Conservation (phyloP, 2,888 invertebrate genomes). For the Masnerella sp. region DNA sequence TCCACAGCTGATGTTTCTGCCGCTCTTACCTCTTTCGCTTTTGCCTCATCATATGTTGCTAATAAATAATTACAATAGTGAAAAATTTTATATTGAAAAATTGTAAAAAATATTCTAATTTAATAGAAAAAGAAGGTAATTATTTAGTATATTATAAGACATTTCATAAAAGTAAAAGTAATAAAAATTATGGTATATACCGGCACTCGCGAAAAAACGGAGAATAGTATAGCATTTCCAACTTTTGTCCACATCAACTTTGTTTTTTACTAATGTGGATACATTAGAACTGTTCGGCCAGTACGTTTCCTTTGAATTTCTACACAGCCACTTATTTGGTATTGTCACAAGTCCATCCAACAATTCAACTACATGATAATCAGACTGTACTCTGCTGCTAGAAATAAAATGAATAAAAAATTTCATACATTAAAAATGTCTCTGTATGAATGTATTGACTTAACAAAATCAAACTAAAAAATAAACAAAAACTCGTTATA, state of each 20-base stretch:
- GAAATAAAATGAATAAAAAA: too few species aligned
- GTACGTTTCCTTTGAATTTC: conserved; percentile 1
- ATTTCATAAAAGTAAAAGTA: conserved; percentile 3
- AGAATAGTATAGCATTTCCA: conserved; percentile 11
- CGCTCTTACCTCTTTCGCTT: conserved; percentile 5
- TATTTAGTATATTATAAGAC: neutral
- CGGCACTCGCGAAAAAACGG: conserved; percentile 8
- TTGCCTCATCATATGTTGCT: conserved; percentile 18
- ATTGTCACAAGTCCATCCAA: conserved; percentile 9
- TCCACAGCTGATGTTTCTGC: conserved; percentile 6
- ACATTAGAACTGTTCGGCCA: conserved; percentile 18
- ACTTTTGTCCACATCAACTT: neutral
- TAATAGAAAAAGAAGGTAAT: neutral
- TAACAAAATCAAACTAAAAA: too few species aligned
- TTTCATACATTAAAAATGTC: too few species aligned
- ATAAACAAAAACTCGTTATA: too few species aligned
- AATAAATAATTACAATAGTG: conserved; percentile 5
- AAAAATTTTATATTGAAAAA: neutral
- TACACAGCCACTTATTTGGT: conserved; percentile 16
- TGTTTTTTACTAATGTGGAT: conserved; percentile 16
- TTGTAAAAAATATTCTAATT: neutral
- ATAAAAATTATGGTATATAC: conserved; percentile 4
- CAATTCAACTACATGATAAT: conserved; percentile 10
- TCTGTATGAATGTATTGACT: too few species aligned
- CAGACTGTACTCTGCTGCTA: neutral